These are phyloP conservation scores for Melitaea athalia DNA, from an alignment of 2,888 invertebrate genomes.

Conservation along the genomic window DNA sequence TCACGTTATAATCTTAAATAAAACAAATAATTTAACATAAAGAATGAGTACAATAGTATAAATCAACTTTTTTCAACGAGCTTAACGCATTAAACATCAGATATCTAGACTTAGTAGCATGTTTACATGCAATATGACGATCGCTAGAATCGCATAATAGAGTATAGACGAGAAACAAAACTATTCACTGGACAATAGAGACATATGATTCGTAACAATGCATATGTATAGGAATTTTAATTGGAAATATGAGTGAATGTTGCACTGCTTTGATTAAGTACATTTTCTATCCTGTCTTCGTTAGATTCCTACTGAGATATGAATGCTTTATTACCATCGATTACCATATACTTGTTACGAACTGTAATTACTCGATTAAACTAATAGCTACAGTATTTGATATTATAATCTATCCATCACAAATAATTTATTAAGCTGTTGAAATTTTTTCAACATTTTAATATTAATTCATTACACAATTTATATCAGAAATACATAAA, in stretches of 20 bases:
- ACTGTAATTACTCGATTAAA: slow-evolving; percentile 30
- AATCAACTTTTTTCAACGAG: slow-evolving; percentile 38
- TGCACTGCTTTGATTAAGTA: slow-evolving; percentile 60
- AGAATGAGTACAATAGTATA: slow-evolving; percentile 24
- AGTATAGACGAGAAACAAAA: slow-evolving; percentile 56
- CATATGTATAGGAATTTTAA: slow-evolving; percentile 76
- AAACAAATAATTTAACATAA: slow-evolving; percentile 25
- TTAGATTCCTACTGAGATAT: slow-evolving; percentile 38
- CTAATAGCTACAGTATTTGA: slow-evolving; percentile 6
- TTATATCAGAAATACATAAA: slow-evolving; percentile 17
- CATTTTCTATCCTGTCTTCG: slow-evolving; percentile 53
- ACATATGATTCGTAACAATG: slow-evolving; percentile 74
- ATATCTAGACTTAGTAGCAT: slow-evolving; percentile 42
- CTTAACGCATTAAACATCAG: slow-evolving; percentile 33
- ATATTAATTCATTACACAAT: slow-evolving; percentile 29
- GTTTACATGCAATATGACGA: slow-evolving; percentile 58
- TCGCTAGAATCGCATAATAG: slow-evolving; percentile 66
- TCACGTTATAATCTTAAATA: slow-evolving; percentile 19
- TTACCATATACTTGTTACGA: slow-evolving; percentile 51
- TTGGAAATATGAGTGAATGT: slow-evolving; percentile 74
- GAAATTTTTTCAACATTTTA: slow-evolving; percentile 18
- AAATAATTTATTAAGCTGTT: slow-evolving; percentile 20
- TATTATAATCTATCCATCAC: slow-evolving; percentile 23
- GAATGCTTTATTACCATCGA: slow-evolving; percentile 51
- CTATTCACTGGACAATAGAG: slow-evolving; percentile 74